phyloP scores from a whole-genome alignment of 1,140 invertebrate genomes.

The Hyles vespertilio region DNA sequence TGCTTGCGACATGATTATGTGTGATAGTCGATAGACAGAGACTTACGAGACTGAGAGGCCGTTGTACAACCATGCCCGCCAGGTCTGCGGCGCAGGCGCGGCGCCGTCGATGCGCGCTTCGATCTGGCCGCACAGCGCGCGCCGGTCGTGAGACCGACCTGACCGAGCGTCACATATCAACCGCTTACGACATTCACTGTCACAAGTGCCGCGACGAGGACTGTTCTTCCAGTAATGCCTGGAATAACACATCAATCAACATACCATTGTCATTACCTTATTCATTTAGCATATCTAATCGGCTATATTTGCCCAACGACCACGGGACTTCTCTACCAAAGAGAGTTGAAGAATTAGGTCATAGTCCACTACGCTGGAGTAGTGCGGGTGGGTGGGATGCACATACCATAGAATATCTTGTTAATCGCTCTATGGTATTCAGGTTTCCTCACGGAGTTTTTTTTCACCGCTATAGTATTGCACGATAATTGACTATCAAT shows the following conservation, averaged over 20 bases:
- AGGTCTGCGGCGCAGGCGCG: slow-evolving; percentile 81
- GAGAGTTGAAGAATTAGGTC: too few species aligned
- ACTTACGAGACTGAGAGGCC: slow-evolving; percentile 91
- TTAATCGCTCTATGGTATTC: too few species aligned
- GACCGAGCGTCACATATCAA: slow-evolving; percentile 90
- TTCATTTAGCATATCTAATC: too few species aligned
- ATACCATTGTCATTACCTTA: too few species aligned
- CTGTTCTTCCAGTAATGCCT: slow-evolving; percentile 94
- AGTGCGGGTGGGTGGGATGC: too few species aligned
- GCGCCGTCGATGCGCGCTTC: slow-evolving; percentile 85
- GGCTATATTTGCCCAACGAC: too few species aligned
- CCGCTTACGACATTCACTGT: slow-evolving; percentile 89
- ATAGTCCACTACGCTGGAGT: too few species aligned
- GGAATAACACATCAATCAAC: slow-evolving; percentile 10
- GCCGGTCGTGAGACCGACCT: slow-evolving; percentile 90
- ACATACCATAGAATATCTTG: too few species aligned
- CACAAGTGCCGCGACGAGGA: slow-evolving; percentile 85
- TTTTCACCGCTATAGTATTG: too few species aligned
- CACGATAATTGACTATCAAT: too few species aligned
- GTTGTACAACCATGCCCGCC: slow-evolving; percentile 91
- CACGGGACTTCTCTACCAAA: too few species aligned
- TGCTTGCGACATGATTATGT: not conserved
- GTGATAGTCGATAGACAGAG: not conserved
- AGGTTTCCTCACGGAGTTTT: too few species aligned
- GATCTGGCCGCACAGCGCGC: slow-evolving; percentile 86